Evolutionary conservation across 2,888 invertebrate genomes (phyloP).

Genomic region (Galeruca laticollis): DNA sequence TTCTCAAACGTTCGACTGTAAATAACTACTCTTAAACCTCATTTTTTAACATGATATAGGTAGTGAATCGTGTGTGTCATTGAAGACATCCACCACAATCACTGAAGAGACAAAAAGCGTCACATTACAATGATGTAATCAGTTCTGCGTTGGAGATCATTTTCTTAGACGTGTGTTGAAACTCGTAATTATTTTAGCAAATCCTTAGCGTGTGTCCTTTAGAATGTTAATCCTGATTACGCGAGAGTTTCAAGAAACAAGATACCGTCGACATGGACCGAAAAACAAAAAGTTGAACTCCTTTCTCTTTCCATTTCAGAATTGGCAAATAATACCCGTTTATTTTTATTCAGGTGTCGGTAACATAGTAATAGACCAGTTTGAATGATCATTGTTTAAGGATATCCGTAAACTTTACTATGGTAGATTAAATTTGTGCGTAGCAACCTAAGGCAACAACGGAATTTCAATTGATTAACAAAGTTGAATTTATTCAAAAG

Average conservation of each 20-base stretch:
- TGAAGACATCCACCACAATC: background rate
- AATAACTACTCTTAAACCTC: no score
- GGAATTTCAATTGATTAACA: no score
- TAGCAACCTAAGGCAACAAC: no score
- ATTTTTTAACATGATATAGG: background rate
- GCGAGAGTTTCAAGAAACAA: constrained; percentile 25
- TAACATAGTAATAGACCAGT: background rate
- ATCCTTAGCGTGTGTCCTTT: constrained; percentile 31
- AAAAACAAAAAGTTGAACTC: constrained; percentile 34
- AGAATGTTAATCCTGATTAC: constrained; percentile 33
- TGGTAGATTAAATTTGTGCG: no score
- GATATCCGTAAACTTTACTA: background rate
- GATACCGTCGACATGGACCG: constrained; percentile 32
- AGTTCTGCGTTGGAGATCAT: background rate
- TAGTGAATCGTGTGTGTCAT: background rate
- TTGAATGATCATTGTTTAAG: background rate
- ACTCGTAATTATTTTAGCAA: constrained; percentile 20
- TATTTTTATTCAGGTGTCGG: constrained; percentile 18
- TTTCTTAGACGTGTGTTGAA: constrained; percentile 13
- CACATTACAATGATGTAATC: background rate
- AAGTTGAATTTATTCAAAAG: no score
- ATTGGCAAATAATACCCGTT: constrained; percentile 24
- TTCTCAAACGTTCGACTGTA: no score
- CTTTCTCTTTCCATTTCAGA: constrained; percentile 35
- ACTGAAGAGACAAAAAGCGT: background rate